These are phyloP conservation scores for Trichopoda pennipes DNA, from an alignment of 2,888 invertebrate species.

Conservation along the genomic window DNA sequence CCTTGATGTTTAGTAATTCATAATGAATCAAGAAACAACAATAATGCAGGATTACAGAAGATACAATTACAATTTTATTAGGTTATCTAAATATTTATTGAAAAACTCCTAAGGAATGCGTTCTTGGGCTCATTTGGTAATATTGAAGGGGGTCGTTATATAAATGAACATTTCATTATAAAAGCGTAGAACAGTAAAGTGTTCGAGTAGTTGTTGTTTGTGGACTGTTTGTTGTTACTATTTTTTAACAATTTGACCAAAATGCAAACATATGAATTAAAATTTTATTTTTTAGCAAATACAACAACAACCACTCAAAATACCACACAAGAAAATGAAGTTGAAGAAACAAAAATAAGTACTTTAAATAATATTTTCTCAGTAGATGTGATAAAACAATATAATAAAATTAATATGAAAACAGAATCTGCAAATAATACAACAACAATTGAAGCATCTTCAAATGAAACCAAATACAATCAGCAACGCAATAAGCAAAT, in stretches of 20 bases:
- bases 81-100: no score
- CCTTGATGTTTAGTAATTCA: no score
- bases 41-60: no score
- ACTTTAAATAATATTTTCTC: slow-evolving; percentile 53
- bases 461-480: slow-evolving; percentile 63
- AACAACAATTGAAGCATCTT: slow-evolving; percentile 24
- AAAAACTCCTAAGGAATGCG: no score
- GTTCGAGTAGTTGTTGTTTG: no score
- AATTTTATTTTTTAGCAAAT: slow-evolving; percentile 66
- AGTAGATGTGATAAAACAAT: slow-evolving; percentile 64
- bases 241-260: neutral
- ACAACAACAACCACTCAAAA: slow-evolving; percentile 46
- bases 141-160: no score
- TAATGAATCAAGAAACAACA: no score
- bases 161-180: no score
- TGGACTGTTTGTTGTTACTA: neutral
- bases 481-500: slow-evolving; percentile 55
- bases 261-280: slow-evolving; percentile 61
- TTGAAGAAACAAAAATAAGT: slow-evolving; percentile 37
- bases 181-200: no score
- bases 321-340: slow-evolving; percentile 38
- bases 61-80: no score
- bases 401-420: slow-evolving; percentile 26
- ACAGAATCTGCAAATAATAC: slow-evolving; percentile 15
- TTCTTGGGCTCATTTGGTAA: no score